Evolutionary conservation across 2,888 invertebrate species (phyloP).

Genomic region (Calliopum simillimum): DNA sequence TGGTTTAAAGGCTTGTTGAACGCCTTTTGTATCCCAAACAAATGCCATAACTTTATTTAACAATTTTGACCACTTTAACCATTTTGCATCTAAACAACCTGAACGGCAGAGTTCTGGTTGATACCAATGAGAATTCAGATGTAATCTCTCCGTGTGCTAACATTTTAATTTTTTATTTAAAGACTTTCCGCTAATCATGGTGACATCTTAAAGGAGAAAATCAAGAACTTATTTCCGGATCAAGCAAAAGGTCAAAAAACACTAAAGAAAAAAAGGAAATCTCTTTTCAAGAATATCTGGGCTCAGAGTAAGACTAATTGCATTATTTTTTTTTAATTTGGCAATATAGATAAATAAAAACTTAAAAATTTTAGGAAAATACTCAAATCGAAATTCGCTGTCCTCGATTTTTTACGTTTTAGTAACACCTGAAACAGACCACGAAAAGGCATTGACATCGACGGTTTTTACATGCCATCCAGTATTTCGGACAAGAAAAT

Average conservation of each 20-base stretch:
- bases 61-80: no score
- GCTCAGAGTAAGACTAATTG: constrained; percentile 55
- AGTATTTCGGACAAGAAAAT: constrained; percentile 61
- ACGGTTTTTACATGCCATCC: constrained; percentile 57
- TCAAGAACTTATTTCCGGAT: constrained; percentile 52
- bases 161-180: not conserved
- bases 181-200: constrained; percentile 49
- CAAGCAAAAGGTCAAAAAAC: constrained; percentile 35
- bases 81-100: no score
- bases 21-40: no score
- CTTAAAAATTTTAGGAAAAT: constrained; percentile 55
- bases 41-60: no score
- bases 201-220: constrained; percentile 48
- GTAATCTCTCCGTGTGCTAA: no score
- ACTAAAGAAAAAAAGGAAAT: constrained; percentile 36
- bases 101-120: no score
- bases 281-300: constrained; percentile 56
- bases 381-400: constrained; percentile 57
- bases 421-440: constrained; percentile 50
- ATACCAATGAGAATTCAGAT: no score
- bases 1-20: no score
- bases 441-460: constrained; percentile 42
- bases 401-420: constrained; percentile 60
- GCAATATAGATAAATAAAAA: not conserved
- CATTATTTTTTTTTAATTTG: not conserved